Base-by-base conservation (phyloP, 2,888 invertebrate genomes). In the Morpho helenor region DNA sequence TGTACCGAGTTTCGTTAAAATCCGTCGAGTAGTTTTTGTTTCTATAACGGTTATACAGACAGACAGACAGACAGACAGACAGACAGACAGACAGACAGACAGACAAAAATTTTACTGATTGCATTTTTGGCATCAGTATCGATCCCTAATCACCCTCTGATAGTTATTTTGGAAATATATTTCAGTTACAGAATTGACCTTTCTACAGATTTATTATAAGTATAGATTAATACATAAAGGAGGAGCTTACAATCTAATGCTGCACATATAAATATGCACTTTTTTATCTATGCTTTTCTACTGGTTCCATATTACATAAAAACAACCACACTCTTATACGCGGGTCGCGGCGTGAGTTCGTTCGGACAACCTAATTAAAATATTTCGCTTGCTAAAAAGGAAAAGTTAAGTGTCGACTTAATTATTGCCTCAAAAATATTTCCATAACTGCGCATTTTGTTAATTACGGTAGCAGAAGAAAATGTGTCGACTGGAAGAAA, bases 301-400 rank as follows among this genome's bases (percentile, higher is more conserved):
- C 16, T 51, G 46, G 47, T 16, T 22, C 56, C 50, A 23, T 59
- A 44, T 62, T 58, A 62, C 57, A 64, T 68, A 61, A 57, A 43
- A 47, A 43, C 44, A 56, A 10, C 66, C 62, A 44, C 49, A 61
- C 59, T 60, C 60, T 66, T 46, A 55, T 57, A 54, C 68, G 50
- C 59, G 63, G 62, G 59, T 66, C 67, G 64, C 60, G 52, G 55
- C 57, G 57, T 60, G 55, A 59, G 60, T 61, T 31, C 31, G 3
- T 31, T 61, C 75, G 80, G 80, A 79, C 84, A 77, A 77, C 79
- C 87, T 87, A 88, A 88, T 87, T 88, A 88, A 88, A 88, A 86
- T 82, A 84, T 85, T 84, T 83, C 80, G 83, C 82, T 76, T 69
- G 70, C 74, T 71, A 74, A 75, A 75, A 76, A 77, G 74, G 72